phyloP scores from a whole-genome alignment of 2,888 invertebrate genomes.

The Lasioglossum figueresi region DNA sequence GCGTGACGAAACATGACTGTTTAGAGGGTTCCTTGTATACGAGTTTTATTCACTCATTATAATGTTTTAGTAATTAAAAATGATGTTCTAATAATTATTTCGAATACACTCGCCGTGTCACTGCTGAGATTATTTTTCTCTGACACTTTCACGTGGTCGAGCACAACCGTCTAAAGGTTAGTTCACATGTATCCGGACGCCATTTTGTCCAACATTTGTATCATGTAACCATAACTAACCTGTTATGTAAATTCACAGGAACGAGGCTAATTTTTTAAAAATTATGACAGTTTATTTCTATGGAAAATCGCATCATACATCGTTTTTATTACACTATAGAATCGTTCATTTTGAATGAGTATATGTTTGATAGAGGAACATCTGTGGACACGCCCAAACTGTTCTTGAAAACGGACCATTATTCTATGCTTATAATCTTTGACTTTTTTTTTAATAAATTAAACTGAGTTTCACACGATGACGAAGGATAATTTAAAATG shows the following conservation, averaged over 20 bases:
- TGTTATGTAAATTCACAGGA: background rate
- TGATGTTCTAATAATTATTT: background rate
- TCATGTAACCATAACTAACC: background rate
- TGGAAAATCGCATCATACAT: constrained; percentile 36
- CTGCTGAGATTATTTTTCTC: background rate
- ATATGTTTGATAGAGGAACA: background rate
- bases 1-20: constrained; percentile 48
- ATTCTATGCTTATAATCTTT: background rate
- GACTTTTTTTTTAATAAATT: constrained; percentile 25
- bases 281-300: constrained; percentile 45
- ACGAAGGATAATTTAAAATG: constrained; percentile 14
- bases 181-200: constrained; percentile 4
- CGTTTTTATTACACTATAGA: background rate
- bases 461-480: background rate
- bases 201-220: constrained; percentile 13
- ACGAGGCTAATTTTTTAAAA: constrained; percentile 10
- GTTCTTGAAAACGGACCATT: background rate
- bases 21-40: background rate
- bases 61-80: background rate
- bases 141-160: constrained; percentile 10
- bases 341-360: constrained; percentile 12
- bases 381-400: constrained; percentile 14
- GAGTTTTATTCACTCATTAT: background rate
- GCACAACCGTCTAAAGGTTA: background rate
- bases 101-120: background rate